phyloP scores from a whole-genome alignment of 2,888 invertebrate species.

The Frankliniella fusca region DNA sequence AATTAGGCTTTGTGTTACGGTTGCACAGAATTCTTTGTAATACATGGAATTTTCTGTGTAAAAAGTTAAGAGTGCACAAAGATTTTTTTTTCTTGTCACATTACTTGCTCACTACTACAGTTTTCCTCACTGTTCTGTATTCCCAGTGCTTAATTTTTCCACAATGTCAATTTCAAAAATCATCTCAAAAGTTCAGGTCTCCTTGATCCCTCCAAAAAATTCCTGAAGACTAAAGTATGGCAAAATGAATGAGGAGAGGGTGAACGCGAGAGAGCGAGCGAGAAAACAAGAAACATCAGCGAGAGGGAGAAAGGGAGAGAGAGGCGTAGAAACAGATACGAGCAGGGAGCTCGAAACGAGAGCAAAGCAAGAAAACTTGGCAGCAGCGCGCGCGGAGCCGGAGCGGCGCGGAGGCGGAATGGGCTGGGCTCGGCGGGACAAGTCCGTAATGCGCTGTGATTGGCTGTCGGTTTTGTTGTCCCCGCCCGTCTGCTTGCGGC shows the following conservation, averaged over 20 bases:
- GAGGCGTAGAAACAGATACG: not conserved
- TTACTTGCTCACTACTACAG: too few relatives aligned
- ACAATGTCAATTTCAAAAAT: too few relatives aligned
- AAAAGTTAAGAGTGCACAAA: too few relatives aligned
- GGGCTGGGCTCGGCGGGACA: not conserved
- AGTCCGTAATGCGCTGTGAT: constrained; percentile 22
- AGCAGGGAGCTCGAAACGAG: not conserved
- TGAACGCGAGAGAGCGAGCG: constrained; percentile 38
- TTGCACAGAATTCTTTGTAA: too few relatives aligned
- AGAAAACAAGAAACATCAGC: constrained; percentile 36
- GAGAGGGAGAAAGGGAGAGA: constrained; percentile 16
- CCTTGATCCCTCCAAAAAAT: too few relatives aligned
- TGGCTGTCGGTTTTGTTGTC: constrained; percentile 18
- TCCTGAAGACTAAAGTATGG: too few relatives aligned
- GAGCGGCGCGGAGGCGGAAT: not conserved
- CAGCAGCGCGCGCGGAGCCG: constrained; percentile 5
- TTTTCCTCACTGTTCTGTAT: too few relatives aligned
- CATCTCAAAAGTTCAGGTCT: too few relatives aligned
- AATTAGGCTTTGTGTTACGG: too few relatives aligned
- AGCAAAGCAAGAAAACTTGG: constrained; percentile 11
- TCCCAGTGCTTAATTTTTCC: too few relatives aligned
- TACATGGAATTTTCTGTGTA: too few relatives aligned
- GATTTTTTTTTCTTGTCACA: too few relatives aligned
- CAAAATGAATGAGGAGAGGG: not conserved
- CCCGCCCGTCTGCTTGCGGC: not conserved